Percentiles rank a stretch among this genome's conserved stretches.
These are phyloP conservation scores for Eristalis pertinax DNA, from an alignment of 2,888 invertebrate species.

Conservation along the genomic window DNA sequence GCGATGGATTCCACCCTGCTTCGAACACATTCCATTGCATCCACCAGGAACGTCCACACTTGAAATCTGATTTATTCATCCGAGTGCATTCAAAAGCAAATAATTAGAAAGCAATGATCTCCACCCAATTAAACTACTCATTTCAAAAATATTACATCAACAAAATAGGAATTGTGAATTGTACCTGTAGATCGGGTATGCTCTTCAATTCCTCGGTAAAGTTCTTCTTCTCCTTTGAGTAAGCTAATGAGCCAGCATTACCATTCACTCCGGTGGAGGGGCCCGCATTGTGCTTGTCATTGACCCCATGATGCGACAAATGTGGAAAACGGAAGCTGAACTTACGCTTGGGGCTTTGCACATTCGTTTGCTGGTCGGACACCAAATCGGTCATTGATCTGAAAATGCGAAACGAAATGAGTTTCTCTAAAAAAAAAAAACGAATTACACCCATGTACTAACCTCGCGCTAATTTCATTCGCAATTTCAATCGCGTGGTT, in stretches of 20 bases:
- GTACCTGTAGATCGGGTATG: conserved; percentile 94
- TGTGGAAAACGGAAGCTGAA: conserved; percentile 90
- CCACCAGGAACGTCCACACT: neutral
- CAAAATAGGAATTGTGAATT: conserved; percentile 50
- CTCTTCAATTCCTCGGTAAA: conserved; percentile 94
- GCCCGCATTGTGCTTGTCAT: conserved; percentile 75
- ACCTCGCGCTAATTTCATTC: conserved; percentile 92
- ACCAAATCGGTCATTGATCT: conserved; percentile 85
- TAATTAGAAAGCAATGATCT: conserved; percentile 28
- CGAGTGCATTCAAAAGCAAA: neutral
- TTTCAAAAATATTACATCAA: conserved; percentile 24
- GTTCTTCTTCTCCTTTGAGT: conserved; percentile 85
- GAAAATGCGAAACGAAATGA: conserved; percentile 72
- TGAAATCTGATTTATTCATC: neutral
- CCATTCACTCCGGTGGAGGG: conserved; percentile 74
- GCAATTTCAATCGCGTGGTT: conserved; percentile 96
- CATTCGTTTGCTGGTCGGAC: conserved; percentile 82
- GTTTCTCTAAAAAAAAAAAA: neutral
- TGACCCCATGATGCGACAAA: conserved; percentile 75
- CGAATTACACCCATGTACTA: conserved; percentile 73
- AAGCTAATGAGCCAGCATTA: conserved; percentile 81
- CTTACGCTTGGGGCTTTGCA: conserved; percentile 87
- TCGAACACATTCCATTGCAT: neutral
- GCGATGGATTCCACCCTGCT: too few species aligned
- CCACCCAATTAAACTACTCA: conserved; percentile 33